phyloP scores from a whole-genome alignment of 1,140 invertebrate genomes.

The Bradysia coprophila region DNA sequence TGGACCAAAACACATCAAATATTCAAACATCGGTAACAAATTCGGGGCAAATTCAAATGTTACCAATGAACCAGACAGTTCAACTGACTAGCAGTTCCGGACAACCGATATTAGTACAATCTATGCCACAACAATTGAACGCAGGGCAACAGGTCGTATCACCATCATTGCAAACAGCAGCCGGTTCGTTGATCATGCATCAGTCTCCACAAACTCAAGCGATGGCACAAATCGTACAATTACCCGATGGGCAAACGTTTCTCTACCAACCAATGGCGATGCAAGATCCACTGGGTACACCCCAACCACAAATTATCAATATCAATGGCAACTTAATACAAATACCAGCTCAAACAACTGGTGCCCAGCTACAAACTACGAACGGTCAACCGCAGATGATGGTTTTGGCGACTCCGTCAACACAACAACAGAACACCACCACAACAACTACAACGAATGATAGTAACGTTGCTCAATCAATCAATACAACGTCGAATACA shows the following conservation, averaged over 20 bases:
- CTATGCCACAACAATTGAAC: slow-evolving; percentile 9
- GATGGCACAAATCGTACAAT: slow-evolving; percentile 70
- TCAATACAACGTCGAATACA: slow-evolving; percentile 5
- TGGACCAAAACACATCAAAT: not conserved
- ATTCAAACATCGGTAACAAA: slow-evolving; percentile 10
- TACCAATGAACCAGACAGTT: slow-evolving; percentile 19
- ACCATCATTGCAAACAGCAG: slow-evolving; percentile 14
- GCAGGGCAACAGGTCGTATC: slow-evolving; percentile 17
- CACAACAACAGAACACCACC: too few relatives aligned
- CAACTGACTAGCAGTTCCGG: slow-evolving; percentile 11
- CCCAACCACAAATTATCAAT: slow-evolving; percentile 47
- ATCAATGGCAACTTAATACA: slow-evolving; percentile 56
- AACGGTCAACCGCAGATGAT: slow-evolving; percentile 12
- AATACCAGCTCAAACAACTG: slow-evolving; percentile 27
- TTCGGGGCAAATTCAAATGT: slow-evolving; percentile 10
- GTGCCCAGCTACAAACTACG: slow-evolving; percentile 9
- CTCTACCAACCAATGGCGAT: slow-evolving; percentile 68
- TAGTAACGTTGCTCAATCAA: not conserved
- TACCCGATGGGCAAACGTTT: slow-evolving; percentile 82
- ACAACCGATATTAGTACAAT: slow-evolving; percentile 6
- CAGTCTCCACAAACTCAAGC: slow-evolving; percentile 31
- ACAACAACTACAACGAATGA: slow-evolving; percentile 8
- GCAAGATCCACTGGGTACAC: slow-evolving; percentile 30
- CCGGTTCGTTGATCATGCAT: slow-evolving; percentile 9
- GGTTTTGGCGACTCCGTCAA: slow-evolving; percentile 8